Conservation (phyloP, 2,888 invertebrate species). For the Cremastobaeus sp. region DNA sequence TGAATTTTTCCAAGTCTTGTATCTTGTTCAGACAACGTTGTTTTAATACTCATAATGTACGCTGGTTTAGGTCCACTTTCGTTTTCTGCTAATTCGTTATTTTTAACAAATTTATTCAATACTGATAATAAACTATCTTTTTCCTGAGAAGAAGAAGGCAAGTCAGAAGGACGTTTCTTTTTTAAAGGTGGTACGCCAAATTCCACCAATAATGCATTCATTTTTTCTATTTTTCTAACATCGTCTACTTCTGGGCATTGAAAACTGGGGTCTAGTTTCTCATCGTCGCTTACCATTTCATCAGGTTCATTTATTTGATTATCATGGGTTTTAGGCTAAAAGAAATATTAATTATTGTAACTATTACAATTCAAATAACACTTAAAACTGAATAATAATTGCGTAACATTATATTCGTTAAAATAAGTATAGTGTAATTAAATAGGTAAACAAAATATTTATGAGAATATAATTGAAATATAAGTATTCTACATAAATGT, state of each 20-base stretch:
- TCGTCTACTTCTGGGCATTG: constrained; percentile 14
- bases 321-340: not conserved
- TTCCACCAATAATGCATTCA: constrained; percentile 8
- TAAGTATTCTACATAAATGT: too few species aligned
- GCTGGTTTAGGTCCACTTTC: not conserved
- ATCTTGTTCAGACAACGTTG: not conserved
- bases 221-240: constrained; percentile 14
- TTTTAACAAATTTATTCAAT: not conserved
- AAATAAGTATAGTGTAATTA: too few species aligned
- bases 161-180: constrained; percentile 10
- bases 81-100: not conserved
- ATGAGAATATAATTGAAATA: too few species aligned
- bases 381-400: too few species aligned
- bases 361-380: too few species aligned
- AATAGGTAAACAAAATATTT: too few species aligned
- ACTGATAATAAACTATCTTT: not conserved
- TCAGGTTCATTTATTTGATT: not conserved
- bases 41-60: constrained; percentile 4
- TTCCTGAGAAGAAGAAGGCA: too few species aligned
- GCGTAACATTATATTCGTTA: too few species aligned
- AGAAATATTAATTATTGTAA: too few species aligned
- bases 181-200: constrained; percentile 19
- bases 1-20: constrained; percentile 10
- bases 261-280: constrained; percentile 10
- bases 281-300: not conserved